These are phyloP conservation scores for Microtus ochrogaster DNA, from an alignment of 2,113 vertebrate genomes.

Conservation along the genomic window DNA sequence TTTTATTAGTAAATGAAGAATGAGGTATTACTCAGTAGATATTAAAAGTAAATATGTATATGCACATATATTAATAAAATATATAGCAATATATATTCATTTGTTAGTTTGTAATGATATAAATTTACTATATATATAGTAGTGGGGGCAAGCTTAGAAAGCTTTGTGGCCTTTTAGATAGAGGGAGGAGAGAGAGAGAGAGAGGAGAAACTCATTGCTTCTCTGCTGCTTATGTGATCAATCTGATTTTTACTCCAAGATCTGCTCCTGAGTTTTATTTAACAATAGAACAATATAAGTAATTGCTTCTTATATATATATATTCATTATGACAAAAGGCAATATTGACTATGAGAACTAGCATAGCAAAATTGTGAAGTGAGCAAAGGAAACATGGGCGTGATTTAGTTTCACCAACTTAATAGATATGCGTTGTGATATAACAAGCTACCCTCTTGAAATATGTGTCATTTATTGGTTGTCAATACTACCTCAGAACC, in stretches of 20 bases:
- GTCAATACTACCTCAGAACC: not conserved
- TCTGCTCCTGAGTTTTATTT: not conserved
- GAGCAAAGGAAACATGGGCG: not conserved
- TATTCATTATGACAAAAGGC: not conserved
- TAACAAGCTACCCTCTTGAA: not conserved
- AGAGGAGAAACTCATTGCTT: not conserved
- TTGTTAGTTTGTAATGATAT: not conserved
- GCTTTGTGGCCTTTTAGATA: not conserved
- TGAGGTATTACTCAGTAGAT: not conserved
- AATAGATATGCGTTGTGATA: not conserved
- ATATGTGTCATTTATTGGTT: not conserved
- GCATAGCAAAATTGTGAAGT: not conserved
- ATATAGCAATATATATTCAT: not conserved
- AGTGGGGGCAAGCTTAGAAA: rapidly evolving
- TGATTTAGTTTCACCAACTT: not conserved
- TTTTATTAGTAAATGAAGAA: not conserved
- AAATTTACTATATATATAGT: not conserved
- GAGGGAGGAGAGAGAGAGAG: not conserved
- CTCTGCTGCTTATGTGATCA: too few relatives aligned
- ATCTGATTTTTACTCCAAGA: too few relatives aligned
- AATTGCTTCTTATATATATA: not conserved
- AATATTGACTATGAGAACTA: not conserved
- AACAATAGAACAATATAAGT: not conserved
- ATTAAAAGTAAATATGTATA: not conserved
- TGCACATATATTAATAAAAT: not conserved